These are phyloP conservation scores for Eremobia ochroleuca DNA, from an alignment of 2,888 invertebrate genomes.

Conservation along the genomic window DNA sequence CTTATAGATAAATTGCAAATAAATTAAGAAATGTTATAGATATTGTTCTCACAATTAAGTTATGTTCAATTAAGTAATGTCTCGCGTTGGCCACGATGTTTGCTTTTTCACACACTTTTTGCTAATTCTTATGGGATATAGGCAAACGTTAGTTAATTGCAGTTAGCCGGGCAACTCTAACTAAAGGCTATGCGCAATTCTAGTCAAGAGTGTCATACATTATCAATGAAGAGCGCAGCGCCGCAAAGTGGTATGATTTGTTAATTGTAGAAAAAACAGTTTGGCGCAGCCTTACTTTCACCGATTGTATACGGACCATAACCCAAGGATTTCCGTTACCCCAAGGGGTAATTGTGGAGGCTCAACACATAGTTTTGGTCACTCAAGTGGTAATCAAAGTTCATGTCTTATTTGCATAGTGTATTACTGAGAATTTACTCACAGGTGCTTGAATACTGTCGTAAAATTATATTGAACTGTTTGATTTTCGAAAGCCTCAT, in stretches of 20 bases:
- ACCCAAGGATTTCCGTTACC: constrained; percentile 15
- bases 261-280: neutral
- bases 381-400: constrained; percentile 23
- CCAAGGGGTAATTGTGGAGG: constrained; percentile 27
- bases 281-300: neutral
- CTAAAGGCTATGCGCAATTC: neutral
- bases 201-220: neutral
- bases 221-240: neutral
- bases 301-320: constrained; percentile 1
- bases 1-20: neutral
- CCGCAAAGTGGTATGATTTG: neutral
- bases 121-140: neutral
- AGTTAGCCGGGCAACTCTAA: neutral
- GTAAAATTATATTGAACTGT: neutral
- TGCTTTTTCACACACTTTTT: too few species aligned
- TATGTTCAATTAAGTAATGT: neutral
- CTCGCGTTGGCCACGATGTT: neutral
- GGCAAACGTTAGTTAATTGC: neutral
- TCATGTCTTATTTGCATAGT: constrained; percentile 22
- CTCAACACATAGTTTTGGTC: constrained; percentile 6
- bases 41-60: neutral
- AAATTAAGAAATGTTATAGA: neutral
- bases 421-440: neutral
- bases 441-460: neutral
- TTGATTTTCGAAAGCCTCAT: neutral